Conservation (phyloP, 1,140 invertebrate species). For the Lycorma delicatula region DNA sequence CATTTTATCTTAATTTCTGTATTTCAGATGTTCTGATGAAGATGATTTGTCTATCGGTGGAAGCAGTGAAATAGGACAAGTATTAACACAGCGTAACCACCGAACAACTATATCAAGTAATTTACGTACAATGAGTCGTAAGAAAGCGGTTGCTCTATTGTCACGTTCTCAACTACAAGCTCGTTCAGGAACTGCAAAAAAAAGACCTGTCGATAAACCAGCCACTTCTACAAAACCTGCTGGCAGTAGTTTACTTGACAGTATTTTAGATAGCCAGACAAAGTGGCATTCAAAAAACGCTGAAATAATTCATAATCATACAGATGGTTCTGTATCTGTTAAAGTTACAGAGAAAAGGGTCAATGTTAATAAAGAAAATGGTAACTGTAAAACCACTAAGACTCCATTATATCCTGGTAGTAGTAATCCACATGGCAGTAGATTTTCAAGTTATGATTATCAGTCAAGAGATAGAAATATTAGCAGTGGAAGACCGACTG, state of each 20-base stretch:
- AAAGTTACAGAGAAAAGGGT: slow-evolving; percentile 27
- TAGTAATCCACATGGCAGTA: neutral
- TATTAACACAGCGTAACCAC: no score
- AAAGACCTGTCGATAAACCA: slow-evolving; percentile 34
- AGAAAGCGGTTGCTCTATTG: slow-evolving; percentile 13
- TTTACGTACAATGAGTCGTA: slow-evolving; percentile 19
- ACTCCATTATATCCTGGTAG: slow-evolving; percentile 16
- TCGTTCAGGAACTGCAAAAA: slow-evolving; percentile 12
- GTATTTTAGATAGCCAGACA: slow-evolving; percentile 64
- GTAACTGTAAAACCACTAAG: slow-evolving; percentile 24
- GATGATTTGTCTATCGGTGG: slow-evolving; percentile 23
- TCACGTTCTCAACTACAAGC: no score
- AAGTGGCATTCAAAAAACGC: slow-evolving; percentile 58
- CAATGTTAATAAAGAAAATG: slow-evolving; percentile 36
- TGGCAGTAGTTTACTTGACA: slow-evolving; percentile 52
- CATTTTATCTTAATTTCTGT: neutral
- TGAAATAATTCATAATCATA: slow-evolving; percentile 46
- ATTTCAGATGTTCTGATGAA: slow-evolving; percentile 20
- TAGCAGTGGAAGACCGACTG: neutral
- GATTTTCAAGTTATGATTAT: neutral
- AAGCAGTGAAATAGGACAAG: slow-evolving; percentile 28
- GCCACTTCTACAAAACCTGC: slow-evolving; percentile 25
- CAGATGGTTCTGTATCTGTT: slow-evolving; percentile 43
- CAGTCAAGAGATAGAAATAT: neutral
- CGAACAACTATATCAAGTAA: no score